Evolutionary conservation across 2,113 vertebrate species (phyloP).

Genomic region (Agelaius tricolor): DNA sequence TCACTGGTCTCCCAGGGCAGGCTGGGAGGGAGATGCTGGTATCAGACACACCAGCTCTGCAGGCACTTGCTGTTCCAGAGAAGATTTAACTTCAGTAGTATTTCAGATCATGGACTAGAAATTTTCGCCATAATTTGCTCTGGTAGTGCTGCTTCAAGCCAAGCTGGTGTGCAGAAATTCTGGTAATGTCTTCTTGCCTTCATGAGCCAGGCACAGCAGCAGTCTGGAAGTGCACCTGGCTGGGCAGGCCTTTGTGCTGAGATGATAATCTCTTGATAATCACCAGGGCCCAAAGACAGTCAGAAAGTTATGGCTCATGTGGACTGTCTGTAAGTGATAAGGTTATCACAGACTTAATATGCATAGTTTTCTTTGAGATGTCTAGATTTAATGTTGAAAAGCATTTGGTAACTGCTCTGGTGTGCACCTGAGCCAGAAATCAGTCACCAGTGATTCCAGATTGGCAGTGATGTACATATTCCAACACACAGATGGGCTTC

Average conservation of each 20-base stretch:
- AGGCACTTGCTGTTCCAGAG: background rate
- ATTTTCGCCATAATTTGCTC: background rate
- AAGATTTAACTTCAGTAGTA: background rate
- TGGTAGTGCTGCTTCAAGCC: background rate
- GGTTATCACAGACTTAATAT: background rate
- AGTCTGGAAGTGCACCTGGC: background rate
- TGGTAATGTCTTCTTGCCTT: background rate
- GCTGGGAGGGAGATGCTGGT: background rate
- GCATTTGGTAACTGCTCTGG: background rate
- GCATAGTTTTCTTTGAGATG: background rate
- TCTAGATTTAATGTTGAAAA: background rate
- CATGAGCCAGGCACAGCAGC: rapidly evolving
- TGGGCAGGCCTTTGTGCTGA: background rate
- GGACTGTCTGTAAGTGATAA: background rate
- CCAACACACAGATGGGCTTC: background rate
- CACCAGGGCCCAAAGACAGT: background rate
- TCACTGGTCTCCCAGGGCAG: background rate
- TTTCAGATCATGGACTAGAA: background rate
- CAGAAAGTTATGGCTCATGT: background rate
- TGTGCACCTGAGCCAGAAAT: conserved; percentile 6
- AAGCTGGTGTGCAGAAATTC: background rate
- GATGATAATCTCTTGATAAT: background rate
- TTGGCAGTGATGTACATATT: background rate
- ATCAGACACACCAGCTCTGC: background rate
- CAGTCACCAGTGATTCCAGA: background rate